Base-by-base conservation (phyloP, 2,113 vertebrate species). In the Forbesichthys agassizii region DNA sequence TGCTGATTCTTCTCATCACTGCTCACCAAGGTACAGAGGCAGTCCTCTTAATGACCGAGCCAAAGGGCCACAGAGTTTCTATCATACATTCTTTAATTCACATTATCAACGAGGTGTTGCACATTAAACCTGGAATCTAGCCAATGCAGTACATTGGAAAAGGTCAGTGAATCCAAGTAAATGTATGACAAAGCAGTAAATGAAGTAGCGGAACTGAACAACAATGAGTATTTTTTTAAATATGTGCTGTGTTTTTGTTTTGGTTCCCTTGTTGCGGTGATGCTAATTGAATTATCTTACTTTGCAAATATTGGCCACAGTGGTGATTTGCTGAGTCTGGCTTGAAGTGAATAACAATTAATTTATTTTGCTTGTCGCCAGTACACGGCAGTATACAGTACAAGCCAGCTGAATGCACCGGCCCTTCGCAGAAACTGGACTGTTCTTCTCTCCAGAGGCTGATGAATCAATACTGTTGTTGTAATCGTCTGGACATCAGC, bases 31-130 rank as follows among this genome's bases (percentile, higher is more conserved):
- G 48, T 27, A 55, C 60, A 64, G 67, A 56, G 81, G 62, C 56
- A 69, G 54, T 58, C 36, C 13, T 52, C 9, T 52, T 77, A 80
- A 78, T 82, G 74, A 84, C 80, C 55, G 47, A 58, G 57, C 72
- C 66, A 58, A 66, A 61, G 61, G 58, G 61, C 47, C 9, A 20
- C 61, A 54, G 70, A 63, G 74, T 65, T 77, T 74, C 18, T 18
- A 48, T 74, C 54, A 73, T 79, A 8, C 64, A 80, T 68, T 72
- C 78, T 86, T 75, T 49, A 81, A 76, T 78, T 73, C 54, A 71
- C 73, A 69, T 75, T 63, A 63, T 74, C 47, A 72, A 42, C 16
- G 3, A 59, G 27, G 60, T 73, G 12, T 48, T 60, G 53, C 10
- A 5, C 18, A 11, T 12, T 53, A 53, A 58, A 64, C 6, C 48